Percentiles rank a stretch among this genome's conserved stretches.
These are phyloP conservation scores for Pangasius djambal DNA, from an alignment of 2,797 vertebrate species.

Conservation along the genomic window DNA sequence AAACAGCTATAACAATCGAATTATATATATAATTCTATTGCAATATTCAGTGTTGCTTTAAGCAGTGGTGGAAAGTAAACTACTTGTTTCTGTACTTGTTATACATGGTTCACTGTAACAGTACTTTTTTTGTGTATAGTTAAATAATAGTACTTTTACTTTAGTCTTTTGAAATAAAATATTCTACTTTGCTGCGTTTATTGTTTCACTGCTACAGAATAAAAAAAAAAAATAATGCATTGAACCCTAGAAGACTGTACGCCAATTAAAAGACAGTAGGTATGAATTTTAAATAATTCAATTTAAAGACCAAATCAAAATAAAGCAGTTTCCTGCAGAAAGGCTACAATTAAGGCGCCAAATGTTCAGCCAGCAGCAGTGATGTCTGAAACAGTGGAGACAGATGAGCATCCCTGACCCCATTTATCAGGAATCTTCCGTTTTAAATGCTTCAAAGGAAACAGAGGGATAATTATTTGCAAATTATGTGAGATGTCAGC, in stretches of 20 bases:
- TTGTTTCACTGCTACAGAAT: background rate
- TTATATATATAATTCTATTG: background rate
- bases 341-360: background rate
- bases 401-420: background rate
- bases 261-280: background rate
- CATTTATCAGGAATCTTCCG: background rate
- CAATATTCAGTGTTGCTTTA: background rate
- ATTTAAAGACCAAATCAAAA: background rate
- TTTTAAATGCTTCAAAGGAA: constrained; percentile 2
- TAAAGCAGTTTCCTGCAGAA: background rate
- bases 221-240: background rate
- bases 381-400: background rate
- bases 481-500: background rate
- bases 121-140: background rate
- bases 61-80: background rate
- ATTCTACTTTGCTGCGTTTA: background rate
- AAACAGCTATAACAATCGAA: background rate
- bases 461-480: background rate
- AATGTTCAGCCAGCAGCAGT: background rate
- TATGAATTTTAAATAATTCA: background rate
- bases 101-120: background rate
- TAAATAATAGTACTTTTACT: background rate
- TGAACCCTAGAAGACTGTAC: background rate
- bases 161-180: background rate
- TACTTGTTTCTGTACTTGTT: background rate